A percentile compares a stretch with the other conserved stretches of the same genome.
Conservation (phyloP, 2,888 invertebrate species). For the Standfussiana lucernea region DNA sequence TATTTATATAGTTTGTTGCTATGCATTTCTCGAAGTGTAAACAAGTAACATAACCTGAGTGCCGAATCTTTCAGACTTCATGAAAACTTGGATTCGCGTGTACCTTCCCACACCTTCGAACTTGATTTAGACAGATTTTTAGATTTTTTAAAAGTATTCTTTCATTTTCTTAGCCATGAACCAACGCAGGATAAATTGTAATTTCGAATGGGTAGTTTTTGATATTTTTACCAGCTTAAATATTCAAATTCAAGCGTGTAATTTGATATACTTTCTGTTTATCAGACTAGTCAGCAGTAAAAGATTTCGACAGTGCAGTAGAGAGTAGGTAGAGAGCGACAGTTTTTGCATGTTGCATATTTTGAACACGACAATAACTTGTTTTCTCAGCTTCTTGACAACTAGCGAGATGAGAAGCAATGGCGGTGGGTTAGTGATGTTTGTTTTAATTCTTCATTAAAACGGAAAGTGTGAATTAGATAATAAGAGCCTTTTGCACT, state of each 20-base stretch:
- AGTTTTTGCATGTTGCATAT: constrained; percentile 22
- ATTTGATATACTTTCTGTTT: constrained; percentile 8
- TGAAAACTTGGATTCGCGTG: background rate
- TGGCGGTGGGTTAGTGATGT: constrained; percentile 1
- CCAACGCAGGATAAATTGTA: background rate
- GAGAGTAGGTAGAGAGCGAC: constrained; percentile 38
- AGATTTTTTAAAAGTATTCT: background rate
- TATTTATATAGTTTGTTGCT: constrained; percentile 27
- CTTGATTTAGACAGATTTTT: no score
- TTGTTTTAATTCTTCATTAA: constrained; percentile 2
- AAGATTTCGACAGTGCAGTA: constrained; percentile 4
- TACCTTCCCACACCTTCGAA: background rate
- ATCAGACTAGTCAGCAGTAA: background rate
- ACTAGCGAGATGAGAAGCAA: constrained; percentile 9
- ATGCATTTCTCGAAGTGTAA: background rate
- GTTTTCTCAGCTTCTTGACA: constrained; percentile 40
- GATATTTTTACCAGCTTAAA: background rate
- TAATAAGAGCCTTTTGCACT: background rate
- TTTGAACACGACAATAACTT: constrained; percentile 34
- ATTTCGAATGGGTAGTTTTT: constrained; percentile 7
- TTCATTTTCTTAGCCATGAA: background rate
- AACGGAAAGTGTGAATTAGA: constrained; percentile 3
- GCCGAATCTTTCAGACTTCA: background rate
- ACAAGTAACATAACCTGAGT: background rate
- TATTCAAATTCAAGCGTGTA: constrained; percentile 1